Base-by-base conservation (phyloP, 1,140 invertebrate species). In the Prorops nasuta region DNA sequence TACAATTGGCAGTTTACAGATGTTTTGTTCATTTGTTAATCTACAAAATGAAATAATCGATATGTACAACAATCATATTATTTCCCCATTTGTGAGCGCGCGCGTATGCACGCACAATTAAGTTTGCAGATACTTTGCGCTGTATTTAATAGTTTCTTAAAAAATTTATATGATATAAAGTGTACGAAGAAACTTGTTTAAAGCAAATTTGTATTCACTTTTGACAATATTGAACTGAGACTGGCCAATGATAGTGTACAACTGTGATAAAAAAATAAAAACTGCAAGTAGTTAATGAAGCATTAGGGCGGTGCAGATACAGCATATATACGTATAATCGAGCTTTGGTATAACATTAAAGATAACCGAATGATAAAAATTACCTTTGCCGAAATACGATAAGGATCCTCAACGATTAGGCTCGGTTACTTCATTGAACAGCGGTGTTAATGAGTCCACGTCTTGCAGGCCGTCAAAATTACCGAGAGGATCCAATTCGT, bases 391-490 rank as follows among this genome's bases (percentile, higher is more conserved):
- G 17, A 40, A 21, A 40, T 36, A 16, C n/a, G 24, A 28, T 6
- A 28, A 4, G 24, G 15, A 17, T 39, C 3, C 31, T 67, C 52
- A 76, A 54, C 66, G 68, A 71, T 78, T 78, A 28, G 69, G 58
- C 51, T 76, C 74, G 7, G 71, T 65, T 12, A 79, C 77, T 51
- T 76, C 77, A 40, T 72, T 76, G 39, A 78, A 77, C 3, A 79
- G 56, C 10, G 76, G 76, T 10, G 76, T 64, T 16, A 79, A 59
- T 34, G 69, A 63, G 43, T 74, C 74, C 34, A 74, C 73, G 40
- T 77, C 75, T 31, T 76, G 73, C 4, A 79, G 47, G 24, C 67
- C 73, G 18, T 78, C 77, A 39, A 79, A 78, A 56, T 71, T 73
- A n/a, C 65, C 63, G 10, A 78, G 58, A 7, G 67, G 53, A 19